Evolutionary conservation across 1,140 invertebrate species (phyloP), one percentile per base, ranked within the genome.

Genomic region (Schlechtendalia chinensis): DNA sequence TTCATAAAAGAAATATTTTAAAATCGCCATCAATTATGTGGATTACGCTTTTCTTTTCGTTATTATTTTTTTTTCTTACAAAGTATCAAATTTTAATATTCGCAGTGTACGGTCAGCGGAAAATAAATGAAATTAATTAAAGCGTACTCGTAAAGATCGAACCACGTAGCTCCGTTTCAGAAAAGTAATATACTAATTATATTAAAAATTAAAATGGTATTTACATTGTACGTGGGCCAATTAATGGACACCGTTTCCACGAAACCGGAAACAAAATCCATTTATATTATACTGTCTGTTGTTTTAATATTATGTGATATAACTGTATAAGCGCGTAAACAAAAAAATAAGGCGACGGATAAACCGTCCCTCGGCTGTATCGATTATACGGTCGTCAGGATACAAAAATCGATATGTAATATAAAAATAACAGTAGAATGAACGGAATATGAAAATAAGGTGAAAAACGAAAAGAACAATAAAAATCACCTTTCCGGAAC

Each of bases 261-360:
- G n/a, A n/a, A n/a, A n/a, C n/a, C n/a, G n/a, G n/a, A 22, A 39
- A 32, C 22, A n/a, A 32, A 45, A 39, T 65, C 63, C 10, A 32
- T 53, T 50, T 71, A 24, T 53, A 16, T n/a, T n/a, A n/a, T n/a
- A n/a, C n/a, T 17, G 5, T 72, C 14, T 72, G 22, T 72, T 72
- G 22, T 72, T 72, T 72, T 72, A 72, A 72, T 72, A 53, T 24
- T 53, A 53, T 53, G n/a, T n/a, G n/a, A n/a, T n/a, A n/a, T n/a
- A 54, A 27, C 69, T n/a, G n/a, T n/a, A n/a, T 54, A 29, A 50
- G 47, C 24, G 1, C 27, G 27, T 54, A 72, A 27, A n/a, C n/a
- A n/a, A n/a, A 24, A 53, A 53, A 72, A 29, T 45, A 47, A 50
- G 39, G 14, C 11, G 22, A 39, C 19, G 17, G 61, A 71, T 71